phyloP scores from a whole-genome alignment of 2,797 vertebrate species.

The Acipenser ruthenus region DNA sequence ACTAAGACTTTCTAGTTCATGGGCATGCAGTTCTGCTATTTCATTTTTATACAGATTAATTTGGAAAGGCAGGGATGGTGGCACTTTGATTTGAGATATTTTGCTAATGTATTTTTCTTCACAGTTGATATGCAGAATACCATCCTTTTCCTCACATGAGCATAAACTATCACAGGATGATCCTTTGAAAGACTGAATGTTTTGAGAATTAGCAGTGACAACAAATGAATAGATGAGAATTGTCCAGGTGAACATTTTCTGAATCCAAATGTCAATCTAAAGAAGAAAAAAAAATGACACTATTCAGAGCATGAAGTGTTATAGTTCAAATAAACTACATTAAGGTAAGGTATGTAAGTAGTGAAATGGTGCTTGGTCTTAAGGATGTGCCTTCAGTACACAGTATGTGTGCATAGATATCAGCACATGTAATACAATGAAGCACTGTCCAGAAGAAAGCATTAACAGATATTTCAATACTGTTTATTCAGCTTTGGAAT shows the following conservation, averaged over 20 bases:
- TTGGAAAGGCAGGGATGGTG: conserved; percentile 79
- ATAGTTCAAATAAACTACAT: too few species aligned
- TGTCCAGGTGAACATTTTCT: conserved; percentile 78
- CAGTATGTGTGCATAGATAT: too few species aligned
- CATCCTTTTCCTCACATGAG: conserved; percentile 85
- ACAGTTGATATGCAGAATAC: conserved; percentile 79
- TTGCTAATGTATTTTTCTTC: conserved; percentile 81
- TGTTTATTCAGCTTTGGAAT: too few species aligned
- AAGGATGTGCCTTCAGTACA: too few species aligned
- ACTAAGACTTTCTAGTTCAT: conserved; percentile 81
- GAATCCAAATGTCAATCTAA: conserved; percentile 43
- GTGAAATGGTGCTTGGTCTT: too few species aligned
- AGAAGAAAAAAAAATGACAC: conserved; percentile 23
- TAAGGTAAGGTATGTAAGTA: too few species aligned
- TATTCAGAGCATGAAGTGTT: neutral
- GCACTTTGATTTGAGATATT: conserved; percentile 81
- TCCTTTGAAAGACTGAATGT: conserved; percentile 56
- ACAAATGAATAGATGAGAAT: conserved; percentile 63
- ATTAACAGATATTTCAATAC: too few species aligned
- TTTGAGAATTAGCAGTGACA: conserved; percentile 51
- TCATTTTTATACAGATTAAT: conserved; percentile 90
- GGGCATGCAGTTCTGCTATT: conserved; percentile 67
- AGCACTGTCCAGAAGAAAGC: too few species aligned
- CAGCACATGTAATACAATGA: too few species aligned
- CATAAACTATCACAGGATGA: conserved; percentile 80